Evolutionary conservation across 1,140 invertebrate genomes (phyloP).

Genomic region (Ylistrum balloti): DNA sequence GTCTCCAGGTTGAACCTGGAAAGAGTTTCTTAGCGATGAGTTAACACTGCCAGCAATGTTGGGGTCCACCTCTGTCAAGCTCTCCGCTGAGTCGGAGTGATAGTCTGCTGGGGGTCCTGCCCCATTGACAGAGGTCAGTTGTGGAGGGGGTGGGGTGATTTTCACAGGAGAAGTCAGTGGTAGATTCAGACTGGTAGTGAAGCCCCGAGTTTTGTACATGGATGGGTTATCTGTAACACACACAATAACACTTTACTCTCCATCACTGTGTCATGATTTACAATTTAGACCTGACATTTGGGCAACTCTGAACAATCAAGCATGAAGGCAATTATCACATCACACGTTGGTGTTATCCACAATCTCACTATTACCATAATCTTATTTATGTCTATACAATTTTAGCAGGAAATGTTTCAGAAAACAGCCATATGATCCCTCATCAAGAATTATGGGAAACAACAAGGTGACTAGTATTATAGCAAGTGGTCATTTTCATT

Average conservation of each 20-base stretch:
- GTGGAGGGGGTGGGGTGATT: constrained; percentile 54
- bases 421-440: no score
- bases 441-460: no score
- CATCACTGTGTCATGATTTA: no score
- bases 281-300: no score
- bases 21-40: not conserved
- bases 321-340: no score
- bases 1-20: not conserved
- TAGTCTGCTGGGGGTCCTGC: constrained; percentile 54
- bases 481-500: no score
- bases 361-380: no score
- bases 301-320: no score
- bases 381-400: no score
- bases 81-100: constrained; percentile 72
- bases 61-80: constrained; percentile 66
- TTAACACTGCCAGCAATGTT: constrained; percentile 48
- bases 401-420: no score
- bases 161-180: constrained; percentile 52
- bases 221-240: constrained; percentile 64
- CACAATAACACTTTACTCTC: not conserved
- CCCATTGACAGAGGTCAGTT: constrained; percentile 51
- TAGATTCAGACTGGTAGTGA: constrained; percentile 60
- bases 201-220: constrained; percentile 60
- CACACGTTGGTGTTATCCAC: no score
- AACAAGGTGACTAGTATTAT: no score